phyloP scores from a whole-genome alignment of 2,113 vertebrate species.

The Turdus rufiventris region DNA sequence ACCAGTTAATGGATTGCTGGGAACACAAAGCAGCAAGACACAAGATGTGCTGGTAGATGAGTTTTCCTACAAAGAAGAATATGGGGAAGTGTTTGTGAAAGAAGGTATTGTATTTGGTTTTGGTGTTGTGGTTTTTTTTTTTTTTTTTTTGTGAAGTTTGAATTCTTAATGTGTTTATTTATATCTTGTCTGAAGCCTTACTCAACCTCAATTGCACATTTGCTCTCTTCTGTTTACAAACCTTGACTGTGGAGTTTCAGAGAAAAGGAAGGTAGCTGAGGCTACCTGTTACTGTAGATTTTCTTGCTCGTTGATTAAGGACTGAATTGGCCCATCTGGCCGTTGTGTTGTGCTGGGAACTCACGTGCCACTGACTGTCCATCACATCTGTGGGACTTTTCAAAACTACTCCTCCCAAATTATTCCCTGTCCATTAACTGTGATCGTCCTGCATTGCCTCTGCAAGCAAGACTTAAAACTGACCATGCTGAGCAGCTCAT shows the following conservation, averaged over 20 bases:
- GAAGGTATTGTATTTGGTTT: slow-evolving; percentile 64
- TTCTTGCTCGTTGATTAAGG: background rate
- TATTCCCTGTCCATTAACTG: background rate
- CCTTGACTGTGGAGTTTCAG: background rate
- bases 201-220: background rate
- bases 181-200: background rate
- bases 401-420: background rate
- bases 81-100: slow-evolving; percentile 83
- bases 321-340: background rate
- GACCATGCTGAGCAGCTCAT: background rate
- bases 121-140: too few species aligned
- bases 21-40: slow-evolving; percentile 55
- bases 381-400: background rate
- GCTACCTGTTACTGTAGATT: background rate
- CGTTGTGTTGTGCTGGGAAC: background rate
- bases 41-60: slow-evolving; percentile 64
- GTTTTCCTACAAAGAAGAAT: slow-evolving; percentile 53
- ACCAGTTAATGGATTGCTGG: slow-evolving; percentile 48
- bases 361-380: background rate
- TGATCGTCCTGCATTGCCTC: background rate
- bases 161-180: background rate
- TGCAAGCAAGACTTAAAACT: background rate
- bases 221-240: background rate
- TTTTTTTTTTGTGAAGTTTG: background rate
- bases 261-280: background rate